Evolutionary conservation across 2,888 invertebrate species (phyloP).

Genomic region (Calameuta pallipes): DNA sequence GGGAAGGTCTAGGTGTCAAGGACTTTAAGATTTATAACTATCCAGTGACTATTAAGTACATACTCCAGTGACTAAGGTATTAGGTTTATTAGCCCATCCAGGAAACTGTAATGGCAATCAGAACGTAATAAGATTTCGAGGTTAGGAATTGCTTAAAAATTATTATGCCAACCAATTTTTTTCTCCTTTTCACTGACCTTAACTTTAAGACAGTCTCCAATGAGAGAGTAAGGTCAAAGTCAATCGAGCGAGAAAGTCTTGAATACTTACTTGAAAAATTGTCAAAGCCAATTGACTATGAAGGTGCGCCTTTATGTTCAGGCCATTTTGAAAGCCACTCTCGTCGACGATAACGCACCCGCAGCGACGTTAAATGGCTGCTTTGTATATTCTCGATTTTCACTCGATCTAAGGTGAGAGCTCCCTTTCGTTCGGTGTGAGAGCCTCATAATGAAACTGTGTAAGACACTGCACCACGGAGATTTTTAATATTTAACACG

Average conservation of each 20-base stretch:
- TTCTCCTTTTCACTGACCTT: neutral
- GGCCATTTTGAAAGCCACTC: neutral
- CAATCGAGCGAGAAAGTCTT: neutral
- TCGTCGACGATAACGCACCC: neutral
- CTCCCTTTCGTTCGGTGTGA: neutral
- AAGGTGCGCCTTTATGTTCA: neutral
- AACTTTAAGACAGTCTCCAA: neutral
- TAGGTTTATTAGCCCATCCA: neutral
- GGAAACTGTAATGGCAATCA: neutral
- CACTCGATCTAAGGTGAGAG: neutral
- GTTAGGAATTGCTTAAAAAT: neutral
- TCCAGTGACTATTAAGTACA: neutral
- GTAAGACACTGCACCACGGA: neutral
- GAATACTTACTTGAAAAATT: neutral
- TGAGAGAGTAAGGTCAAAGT: neutral
- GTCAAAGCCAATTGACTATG: neutral
- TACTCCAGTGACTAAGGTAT: neutral
- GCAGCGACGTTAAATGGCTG: neutral
- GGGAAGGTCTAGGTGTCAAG: neutral
- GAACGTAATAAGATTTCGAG: neutral
- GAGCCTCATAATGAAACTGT: neutral
- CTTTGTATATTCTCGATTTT: neutral
- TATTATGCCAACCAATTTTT: neutral
- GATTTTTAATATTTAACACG: conserved; percentile 41
- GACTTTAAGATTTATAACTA: neutral